Evolutionary conservation across 23 tunicate genomes (phyloP), one percentile per base, ranked within the genome.

Genomic region (Styela plicata): DNA sequence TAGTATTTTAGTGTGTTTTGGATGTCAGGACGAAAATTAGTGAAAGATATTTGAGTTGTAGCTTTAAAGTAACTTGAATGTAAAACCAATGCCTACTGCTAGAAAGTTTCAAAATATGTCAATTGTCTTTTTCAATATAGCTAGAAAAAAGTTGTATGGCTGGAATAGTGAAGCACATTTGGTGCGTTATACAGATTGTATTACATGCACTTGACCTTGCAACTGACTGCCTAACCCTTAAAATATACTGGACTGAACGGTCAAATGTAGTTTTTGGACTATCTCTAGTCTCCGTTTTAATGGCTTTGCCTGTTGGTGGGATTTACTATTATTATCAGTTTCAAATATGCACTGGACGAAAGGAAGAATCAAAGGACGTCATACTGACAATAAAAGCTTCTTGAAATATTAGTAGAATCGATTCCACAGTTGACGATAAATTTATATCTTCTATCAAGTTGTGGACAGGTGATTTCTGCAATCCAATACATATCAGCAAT

Each of bases 401-500:
- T 44, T 44, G 81, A 44, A 44, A 76, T 76, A 26, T 44, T 76
- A 1, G 25, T 76, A 16, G 81, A 76, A 53, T 76, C 81, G 2
- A 21, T 76, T 20, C 81, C 81, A 53, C 81, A 76, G 0, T 44
- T 76, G 32, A 76, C 53, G 1, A 22, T 76, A 16, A 76, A 76
- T 2, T 44, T 76, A 29, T 53, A 76, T 57, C 63, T 76, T 22
- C 64, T 76, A 22, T 36, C 81, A 44, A 23, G 27, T 1, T 76
- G 81, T 53, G 67, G 29, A 1, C 28, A 76, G 16, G 24, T 23
- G 0, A 44, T 53, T 28, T 26, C 36, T n/a, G 0, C 13, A 0
- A 44, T 76, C 5, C 81, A 76, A 24, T 76, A 44, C 23, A 44
- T 76, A 21, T 76, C 81, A 44, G 81, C 81, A 52, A 44, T 36